Evolutionary conservation across 2,113 vertebrate genomes (phyloP).

Genomic region (Scatophagus argus): DNA sequence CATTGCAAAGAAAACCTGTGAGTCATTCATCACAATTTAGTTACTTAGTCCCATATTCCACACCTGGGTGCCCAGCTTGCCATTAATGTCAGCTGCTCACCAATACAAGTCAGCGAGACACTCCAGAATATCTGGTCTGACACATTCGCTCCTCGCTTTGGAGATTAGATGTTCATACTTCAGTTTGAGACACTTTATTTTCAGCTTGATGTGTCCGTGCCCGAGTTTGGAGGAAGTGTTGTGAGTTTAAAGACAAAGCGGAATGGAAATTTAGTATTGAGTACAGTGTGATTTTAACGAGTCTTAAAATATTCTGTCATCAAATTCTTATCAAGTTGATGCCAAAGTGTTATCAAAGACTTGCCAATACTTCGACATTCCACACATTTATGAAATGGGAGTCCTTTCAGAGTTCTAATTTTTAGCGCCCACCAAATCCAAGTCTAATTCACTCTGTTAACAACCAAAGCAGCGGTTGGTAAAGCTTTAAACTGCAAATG

Average conservation of each 20-base stretch:
- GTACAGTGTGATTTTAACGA: neutral
- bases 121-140: conserved; percentile 66
- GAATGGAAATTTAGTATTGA: neutral
- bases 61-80: conserved; percentile 77
- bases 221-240: neutral
- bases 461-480: neutral
- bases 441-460: neutral
- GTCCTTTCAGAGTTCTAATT: neutral
- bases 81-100: conserved; percentile 72
- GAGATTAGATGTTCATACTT: conserved; percentile 65
- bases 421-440: neutral
- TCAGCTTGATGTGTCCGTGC: conserved; percentile 12
- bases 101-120: conserved; percentile 64
- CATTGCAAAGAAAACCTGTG: conserved; percentile 55
- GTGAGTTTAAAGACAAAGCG: conserved; percentile 18
- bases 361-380: neutral
- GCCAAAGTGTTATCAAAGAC: neutral
- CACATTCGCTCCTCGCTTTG: conserved; percentile 54
- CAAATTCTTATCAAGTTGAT: neutral
- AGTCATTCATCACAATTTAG: conserved; percentile 82
- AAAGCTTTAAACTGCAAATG: neutral
- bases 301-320: neutral
- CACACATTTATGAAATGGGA: fast-evolving
- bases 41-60: conserved; percentile 75
- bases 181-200: conserved; percentile 55